phyloP scores from a whole-genome alignment of 2,113 vertebrate genomes.

The Polypterus bichir region DNA sequence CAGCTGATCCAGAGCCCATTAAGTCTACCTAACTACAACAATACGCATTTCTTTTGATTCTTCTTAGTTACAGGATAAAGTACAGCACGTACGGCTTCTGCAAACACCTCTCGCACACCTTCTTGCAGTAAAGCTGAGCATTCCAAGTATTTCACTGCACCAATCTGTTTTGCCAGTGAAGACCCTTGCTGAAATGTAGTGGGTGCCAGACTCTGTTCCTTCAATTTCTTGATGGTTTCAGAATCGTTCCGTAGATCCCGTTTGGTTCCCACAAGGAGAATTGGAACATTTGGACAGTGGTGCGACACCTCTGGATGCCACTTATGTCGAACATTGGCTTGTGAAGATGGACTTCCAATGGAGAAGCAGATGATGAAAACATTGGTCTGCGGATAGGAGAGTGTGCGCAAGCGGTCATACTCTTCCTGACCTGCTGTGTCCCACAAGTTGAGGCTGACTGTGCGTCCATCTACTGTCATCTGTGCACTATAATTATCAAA shows the following conservation, averaged over 20 bases:
- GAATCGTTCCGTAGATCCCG: conserved; percentile 70
- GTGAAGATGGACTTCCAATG: conserved; percentile 78
- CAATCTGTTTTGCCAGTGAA: conserved; percentile 74
- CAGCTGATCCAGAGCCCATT: conserved; percentile 38
- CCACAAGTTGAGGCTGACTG: conserved; percentile 83
- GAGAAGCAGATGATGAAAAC: conserved; percentile 90
- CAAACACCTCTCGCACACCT: conserved; percentile 75
- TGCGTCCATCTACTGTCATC: conserved; percentile 84
- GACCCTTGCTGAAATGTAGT: conserved; percentile 78
- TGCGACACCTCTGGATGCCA: conserved; percentile 88
- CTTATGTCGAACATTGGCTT: conserved; percentile 84
- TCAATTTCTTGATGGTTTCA: conserved; percentile 82
- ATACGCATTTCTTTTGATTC: conserved; percentile 70
- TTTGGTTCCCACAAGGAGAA: conserved; percentile 83
- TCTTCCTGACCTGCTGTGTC: conserved; percentile 91
- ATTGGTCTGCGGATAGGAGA: conserved; percentile 83
- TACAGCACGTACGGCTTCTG: conserved; percentile 75
- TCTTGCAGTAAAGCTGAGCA: conserved; percentile 80
- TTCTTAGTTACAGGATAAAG: conserved; percentile 81
- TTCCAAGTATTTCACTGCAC: conserved; percentile 85
- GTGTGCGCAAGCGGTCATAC: conserved; percentile 75
- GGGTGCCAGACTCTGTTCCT: conserved; percentile 75
- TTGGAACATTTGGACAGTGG: conserved; percentile 79
- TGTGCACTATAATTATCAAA: conserved; percentile 92
- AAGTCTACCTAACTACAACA: conserved; percentile 55